phyloP scores from a whole-genome alignment of 2,113 vertebrate species.

The Sorex araneus region DNA sequence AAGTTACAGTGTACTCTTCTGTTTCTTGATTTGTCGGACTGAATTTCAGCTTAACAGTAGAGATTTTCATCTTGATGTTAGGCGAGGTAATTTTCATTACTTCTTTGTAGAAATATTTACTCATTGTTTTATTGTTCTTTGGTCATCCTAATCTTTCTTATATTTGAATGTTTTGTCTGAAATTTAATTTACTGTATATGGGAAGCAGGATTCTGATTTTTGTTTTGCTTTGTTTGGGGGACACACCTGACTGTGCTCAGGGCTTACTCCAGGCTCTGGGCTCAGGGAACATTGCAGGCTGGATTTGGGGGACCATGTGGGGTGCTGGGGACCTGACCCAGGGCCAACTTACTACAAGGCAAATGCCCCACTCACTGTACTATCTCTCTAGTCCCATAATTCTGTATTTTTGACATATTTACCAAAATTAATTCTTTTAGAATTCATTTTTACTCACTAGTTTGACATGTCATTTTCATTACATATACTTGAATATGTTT shows the following conservation, averaged over 20 bases:
- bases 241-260: too few species aligned
- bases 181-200: conserved; percentile 25
- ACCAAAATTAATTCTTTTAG: neutral
- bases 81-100: neutral
- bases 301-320: too few species aligned
- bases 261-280: too few species aligned
- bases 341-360: too few species aligned
- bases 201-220: conserved; percentile 37
- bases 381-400: too few species aligned
- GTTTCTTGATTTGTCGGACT: too few species aligned
- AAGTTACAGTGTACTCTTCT: too few species aligned
- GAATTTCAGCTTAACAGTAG: too few species aligned
- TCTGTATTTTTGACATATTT: neutral
- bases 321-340: too few species aligned
- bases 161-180: conserved; percentile 40
- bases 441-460: conserved; percentile 11
- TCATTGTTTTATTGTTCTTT: conserved; percentile 1
- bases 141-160: conserved; percentile 28
- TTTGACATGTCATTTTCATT: conserved; percentile 46
- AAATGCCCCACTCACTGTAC: too few species aligned
- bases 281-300: too few species aligned
- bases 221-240: neutral
- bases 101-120: neutral
- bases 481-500: conserved; percentile 21
- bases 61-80: conserved; percentile 8